A percentile compares a stretch with the other conserved stretches of the same genome.
These are phyloP conservation scores for Erythrolamprus reginae DNA, from an alignment of 2,113 vertebrate species.

Conservation along the genomic window DNA sequence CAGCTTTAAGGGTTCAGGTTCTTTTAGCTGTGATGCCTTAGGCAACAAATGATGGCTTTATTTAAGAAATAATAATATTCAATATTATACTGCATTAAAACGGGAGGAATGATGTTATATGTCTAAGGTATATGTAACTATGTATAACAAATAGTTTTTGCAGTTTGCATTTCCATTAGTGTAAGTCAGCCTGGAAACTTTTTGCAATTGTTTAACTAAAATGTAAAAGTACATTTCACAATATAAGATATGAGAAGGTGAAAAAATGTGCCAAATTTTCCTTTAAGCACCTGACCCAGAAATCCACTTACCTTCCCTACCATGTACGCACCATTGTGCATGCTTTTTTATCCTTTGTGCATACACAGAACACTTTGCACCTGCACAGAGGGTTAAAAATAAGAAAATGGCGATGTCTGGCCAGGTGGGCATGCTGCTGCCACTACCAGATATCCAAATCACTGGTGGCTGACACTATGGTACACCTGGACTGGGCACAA, in stretches of 20 bases:
- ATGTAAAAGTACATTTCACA: not conserved
- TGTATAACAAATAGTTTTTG: not conserved
- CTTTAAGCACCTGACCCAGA: not conserved
- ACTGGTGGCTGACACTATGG: too few relatives aligned
- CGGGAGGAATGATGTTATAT: not conserved
- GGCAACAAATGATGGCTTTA: not conserved
- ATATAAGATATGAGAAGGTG: not conserved
- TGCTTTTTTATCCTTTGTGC: too few relatives aligned
- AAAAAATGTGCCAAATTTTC: not conserved
- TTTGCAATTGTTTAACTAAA: not conserved
- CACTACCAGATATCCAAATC: too few relatives aligned
- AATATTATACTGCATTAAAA: not conserved
- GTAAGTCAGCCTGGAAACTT: not conserved
- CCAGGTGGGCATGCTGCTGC: too few relatives aligned
- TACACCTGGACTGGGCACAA: too few relatives aligned
- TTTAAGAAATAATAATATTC: not conserved
- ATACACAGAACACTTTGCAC: too few relatives aligned
- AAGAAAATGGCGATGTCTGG: too few relatives aligned
- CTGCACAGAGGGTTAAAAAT: too few relatives aligned
- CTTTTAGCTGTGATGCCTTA: not conserved
- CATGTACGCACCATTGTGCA: too few relatives aligned
- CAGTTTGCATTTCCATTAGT: not conserved
- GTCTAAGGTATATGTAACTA: not conserved
- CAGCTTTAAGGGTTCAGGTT: not conserved
- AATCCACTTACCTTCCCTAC: too few relatives aligned